Conservation (phyloP, 2,113 vertebrate species). For the Cyrtonyx montezumae region DNA sequence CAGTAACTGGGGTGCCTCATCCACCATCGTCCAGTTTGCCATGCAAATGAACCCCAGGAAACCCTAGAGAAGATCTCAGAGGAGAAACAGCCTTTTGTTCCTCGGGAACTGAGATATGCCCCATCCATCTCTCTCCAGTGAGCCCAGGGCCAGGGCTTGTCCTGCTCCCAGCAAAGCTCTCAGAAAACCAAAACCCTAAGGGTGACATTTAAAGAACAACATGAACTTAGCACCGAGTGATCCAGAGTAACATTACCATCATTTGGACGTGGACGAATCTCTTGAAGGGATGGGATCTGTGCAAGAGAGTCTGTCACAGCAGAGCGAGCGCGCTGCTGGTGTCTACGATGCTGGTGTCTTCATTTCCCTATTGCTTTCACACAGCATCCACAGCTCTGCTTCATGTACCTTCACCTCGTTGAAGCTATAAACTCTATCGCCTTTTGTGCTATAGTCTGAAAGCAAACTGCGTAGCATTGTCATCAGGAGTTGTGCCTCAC, state of each 20-base stretch:
- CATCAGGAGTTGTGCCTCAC: not conserved
- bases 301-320: not conserved
- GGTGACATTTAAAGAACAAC: not conserved
- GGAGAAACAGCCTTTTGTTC: not conserved
- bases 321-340: fast-evolving
- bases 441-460: not conserved
- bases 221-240: not conserved
- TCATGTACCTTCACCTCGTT: fast-evolving
- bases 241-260: not conserved
- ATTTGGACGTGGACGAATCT: not conserved
- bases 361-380: not conserved
- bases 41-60: not conserved
- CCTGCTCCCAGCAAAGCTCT: not conserved
- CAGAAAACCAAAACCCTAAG: not conserved
- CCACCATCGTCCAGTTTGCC: not conserved
- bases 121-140: not conserved
- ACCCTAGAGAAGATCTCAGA: not conserved
- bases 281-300: no score
- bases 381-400: not conserved
- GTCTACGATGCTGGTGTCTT: fast-evolving
- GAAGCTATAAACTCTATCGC: not conserved
- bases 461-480: not conserved
- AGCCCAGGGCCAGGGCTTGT: not conserved
- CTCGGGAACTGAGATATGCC: not conserved
- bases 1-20: not conserved